Evolutionary conservation across 2,113 vertebrate species (phyloP).

Genomic region (Etheostoma cragini): DNA sequence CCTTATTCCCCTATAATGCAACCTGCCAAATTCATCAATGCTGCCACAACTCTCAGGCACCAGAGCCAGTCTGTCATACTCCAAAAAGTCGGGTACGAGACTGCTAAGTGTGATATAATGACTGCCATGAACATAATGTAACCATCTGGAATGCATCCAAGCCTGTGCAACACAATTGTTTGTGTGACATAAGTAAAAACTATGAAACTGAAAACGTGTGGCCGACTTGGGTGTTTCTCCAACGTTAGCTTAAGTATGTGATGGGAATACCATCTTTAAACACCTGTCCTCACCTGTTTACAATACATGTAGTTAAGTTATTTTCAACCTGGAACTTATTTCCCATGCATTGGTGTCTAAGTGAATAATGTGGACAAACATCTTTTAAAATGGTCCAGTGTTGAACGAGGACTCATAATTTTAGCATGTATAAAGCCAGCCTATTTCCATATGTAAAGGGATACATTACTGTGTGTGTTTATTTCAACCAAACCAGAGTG

Average conservation of each 20-base stretch:
- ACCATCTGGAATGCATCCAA: background rate
- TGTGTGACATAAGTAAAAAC: background rate
- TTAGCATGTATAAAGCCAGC: too few relatives aligned
- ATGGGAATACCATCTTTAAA: background rate
- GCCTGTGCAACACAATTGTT: background rate
- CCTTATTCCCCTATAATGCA: conserved; percentile 23
- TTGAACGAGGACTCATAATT: too few relatives aligned
- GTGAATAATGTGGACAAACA: too few relatives aligned
- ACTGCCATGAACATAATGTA: background rate
- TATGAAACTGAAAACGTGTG: background rate
- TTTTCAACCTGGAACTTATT: too few relatives aligned
- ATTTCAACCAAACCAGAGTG: too few relatives aligned
- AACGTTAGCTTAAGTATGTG: background rate
- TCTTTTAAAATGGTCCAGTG: too few relatives aligned
- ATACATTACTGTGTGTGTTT: too few relatives aligned
- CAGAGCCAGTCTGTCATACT: conserved; percentile 31
- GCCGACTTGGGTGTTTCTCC: background rate
- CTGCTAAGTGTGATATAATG: background rate
- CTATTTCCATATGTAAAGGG: too few relatives aligned
- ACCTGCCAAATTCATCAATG: conserved; percentile 1
- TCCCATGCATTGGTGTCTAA: too few relatives aligned
- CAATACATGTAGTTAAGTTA: background rate
- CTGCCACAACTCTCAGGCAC: conserved; percentile 19
- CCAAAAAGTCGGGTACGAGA: background rate
- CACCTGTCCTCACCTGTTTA: background rate